Base-by-base conservation (phyloP, 2,113 vertebrate genomes). In the Apteryx mantelli region DNA sequence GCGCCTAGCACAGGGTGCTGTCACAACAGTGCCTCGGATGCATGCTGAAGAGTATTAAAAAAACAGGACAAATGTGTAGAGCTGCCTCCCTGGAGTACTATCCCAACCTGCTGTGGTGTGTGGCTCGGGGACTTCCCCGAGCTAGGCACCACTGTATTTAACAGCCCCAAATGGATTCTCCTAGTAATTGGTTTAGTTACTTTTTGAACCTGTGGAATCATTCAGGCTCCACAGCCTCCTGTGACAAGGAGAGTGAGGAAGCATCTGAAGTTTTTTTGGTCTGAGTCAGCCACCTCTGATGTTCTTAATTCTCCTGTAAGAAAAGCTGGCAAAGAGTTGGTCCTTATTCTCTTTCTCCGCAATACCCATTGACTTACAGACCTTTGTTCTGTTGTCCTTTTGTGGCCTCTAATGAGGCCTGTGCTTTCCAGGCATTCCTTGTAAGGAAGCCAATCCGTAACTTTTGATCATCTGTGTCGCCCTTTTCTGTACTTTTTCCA, bases 41-140 rank as follows among this genome's bases (percentile, higher is more conserved):
- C 12, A 7, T 26, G 48, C 61, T 94, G 56, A 75, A 19, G 63
- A 40, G 40, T 71, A 69, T 89, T 91, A 84, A 38, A 50, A 89
- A 76, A 79, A 19, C 7, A 34, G 55, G 40, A 46, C 76, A 26
- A 70, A 40, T 0, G 0, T 1, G 2, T 9, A 26, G 79, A 88
- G 53, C 64, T 80, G 65, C n/a, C 60, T 94, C 63, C 75, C 73
- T 66, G 82, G 68, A 52, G 6, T 65, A 2, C 11, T 63, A 17
- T 76, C 32, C 40, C 13, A 11, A 22, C 58, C 24, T 86, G 55
- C 50, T 36, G 66, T 38, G 75, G 65, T 42, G 60, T 82, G 42
- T 66, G 65, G 61, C 38, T 94, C 46, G 40, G 69, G 71, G 46
- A 38, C 79, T 71, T 16, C 63, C 28, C 77, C 28, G 46, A 52